Conservation (phyloP, 1,140 invertebrate species). For the Zophobas morio region DNA sequence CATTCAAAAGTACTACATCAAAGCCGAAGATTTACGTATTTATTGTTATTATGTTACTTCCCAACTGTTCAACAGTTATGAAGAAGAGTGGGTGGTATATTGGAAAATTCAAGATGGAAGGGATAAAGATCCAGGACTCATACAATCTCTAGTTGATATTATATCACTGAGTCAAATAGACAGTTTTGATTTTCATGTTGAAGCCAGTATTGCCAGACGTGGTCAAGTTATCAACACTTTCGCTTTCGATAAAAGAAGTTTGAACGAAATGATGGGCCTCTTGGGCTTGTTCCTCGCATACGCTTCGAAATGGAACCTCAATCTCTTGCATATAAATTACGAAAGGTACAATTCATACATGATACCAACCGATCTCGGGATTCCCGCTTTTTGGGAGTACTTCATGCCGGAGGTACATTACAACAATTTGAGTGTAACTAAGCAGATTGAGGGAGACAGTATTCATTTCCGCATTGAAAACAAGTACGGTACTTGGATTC, state of each 20-base stretch:
- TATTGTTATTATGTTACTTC: not conserved
- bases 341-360: slow-evolving; percentile 39
- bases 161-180: not conserved
- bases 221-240: too few species aligned
- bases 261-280: too few species aligned
- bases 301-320: not conserved
- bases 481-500: slow-evolving; percentile 43
- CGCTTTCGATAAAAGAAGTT: too few species aligned
- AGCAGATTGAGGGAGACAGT: slow-evolving; percentile 60
- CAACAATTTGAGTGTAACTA: slow-evolving; percentile 55
- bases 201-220: too few species aligned
- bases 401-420: slow-evolving; percentile 60
- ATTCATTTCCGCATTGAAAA: slow-evolving; percentile 57
- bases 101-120: slow-evolving; percentile 6
- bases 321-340: slow-evolving; percentile 8
- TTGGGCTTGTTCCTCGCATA: not conserved
- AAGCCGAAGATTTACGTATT: slow-evolving; percentile 19
- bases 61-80: slow-evolving; percentile 12
- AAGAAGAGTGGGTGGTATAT: slow-evolving; percentile 10
- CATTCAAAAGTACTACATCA: slow-evolving; percentile 11
- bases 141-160: not conserved
- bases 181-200: not conserved
- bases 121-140: not conserved
- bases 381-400: slow-evolving; percentile 64
- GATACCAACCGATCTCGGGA: slow-evolving; percentile 67